A percentile compares a stretch with the other conserved stretches of the same genome.
phyloP scores from a whole-genome alignment of 2,888 invertebrate genomes.

The Hartigia nigra region DNA sequence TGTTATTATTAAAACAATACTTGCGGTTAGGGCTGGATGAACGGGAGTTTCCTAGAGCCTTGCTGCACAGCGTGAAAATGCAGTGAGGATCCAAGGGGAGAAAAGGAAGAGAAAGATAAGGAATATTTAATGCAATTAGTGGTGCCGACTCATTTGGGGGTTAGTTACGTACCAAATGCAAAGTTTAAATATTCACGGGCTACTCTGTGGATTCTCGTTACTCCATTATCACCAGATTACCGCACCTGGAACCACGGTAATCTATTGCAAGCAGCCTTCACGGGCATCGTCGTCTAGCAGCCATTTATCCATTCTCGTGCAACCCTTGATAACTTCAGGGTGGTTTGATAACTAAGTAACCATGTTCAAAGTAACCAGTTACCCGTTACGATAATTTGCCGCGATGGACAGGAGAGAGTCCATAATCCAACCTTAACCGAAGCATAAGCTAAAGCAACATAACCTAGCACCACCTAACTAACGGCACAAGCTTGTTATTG shows the following conservation, averaged over 20 bases:
- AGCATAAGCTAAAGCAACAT: neutral
- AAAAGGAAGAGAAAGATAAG: neutral
- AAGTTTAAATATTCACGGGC: constrained; percentile 60
- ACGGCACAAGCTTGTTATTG: neutral
- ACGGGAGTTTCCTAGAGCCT: neutral
- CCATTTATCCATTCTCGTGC: neutral
- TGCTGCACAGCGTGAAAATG: neutral
- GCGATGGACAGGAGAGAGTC: neutral
- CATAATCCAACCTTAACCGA: neutral
- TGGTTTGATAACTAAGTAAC: constrained; percentile 39
- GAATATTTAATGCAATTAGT: neutral
- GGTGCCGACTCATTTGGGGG: neutral
- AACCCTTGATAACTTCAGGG: neutral
- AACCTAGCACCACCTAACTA: neutral
- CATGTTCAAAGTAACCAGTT: constrained; percentile 36
- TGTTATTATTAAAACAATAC: neutral
- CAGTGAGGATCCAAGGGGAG: neutral
- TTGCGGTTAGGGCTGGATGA: neutral
- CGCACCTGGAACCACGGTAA: constrained; percentile 51
- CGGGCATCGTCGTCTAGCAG: neutral
- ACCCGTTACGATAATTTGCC: neutral
- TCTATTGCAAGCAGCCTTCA: constrained; percentile 32
- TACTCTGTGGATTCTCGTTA: constrained; percentile 57
- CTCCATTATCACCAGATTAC: constrained; percentile 63
- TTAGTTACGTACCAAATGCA: constrained; percentile 43